Conservation (phyloP, 2,888 invertebrate genomes). For the Tridacna gigas region DNA sequence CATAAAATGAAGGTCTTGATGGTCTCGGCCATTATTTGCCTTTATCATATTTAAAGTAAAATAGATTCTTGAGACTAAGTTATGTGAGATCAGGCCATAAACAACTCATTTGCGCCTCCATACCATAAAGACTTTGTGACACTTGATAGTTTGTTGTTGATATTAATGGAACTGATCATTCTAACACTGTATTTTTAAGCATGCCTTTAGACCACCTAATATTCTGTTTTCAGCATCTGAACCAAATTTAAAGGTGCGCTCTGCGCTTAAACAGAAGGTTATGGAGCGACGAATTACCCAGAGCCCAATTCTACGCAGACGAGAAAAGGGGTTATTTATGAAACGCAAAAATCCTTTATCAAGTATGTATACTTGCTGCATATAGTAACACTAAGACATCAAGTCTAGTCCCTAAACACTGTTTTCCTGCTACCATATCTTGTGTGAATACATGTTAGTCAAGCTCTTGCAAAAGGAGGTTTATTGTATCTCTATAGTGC, state of each 20-base stretch:
- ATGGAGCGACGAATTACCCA: slow-evolving; percentile 91
- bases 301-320: slow-evolving; percentile 92
- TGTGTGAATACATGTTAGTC: too few species aligned
- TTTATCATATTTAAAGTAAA: too few species aligned
- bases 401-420: too few species aligned
- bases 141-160: slow-evolving; percentile 15
- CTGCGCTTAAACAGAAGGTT: slow-evolving; percentile 92
- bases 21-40: too few species aligned
- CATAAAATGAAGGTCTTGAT: too few species aligned
- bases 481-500: too few species aligned
- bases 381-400: too few species aligned
- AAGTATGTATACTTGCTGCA: slow-evolving; percentile 85
- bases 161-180: not conserved
- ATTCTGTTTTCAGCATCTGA: slow-evolving; percentile 90
- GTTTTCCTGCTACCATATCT: too few species aligned
- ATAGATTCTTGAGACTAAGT: too few species aligned
- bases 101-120: too few species aligned
- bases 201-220: slow-evolving; percentile 29
- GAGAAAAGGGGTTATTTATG: slow-evolving; percentile 90
- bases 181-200: slow-evolving; percentile 28
- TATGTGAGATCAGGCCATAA: too few species aligned
- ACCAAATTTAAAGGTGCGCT: slow-evolving; percentile 90
- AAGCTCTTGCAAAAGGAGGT: too few species aligned
- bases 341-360: slow-evolving; percentile 90
- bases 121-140: slow-evolving; percentile 6